These are phyloP conservation scores for Lepidocolaptes lacrymiger DNA, from an alignment of 2,797 vertebrate genomes.

Conservation along the genomic window DNA sequence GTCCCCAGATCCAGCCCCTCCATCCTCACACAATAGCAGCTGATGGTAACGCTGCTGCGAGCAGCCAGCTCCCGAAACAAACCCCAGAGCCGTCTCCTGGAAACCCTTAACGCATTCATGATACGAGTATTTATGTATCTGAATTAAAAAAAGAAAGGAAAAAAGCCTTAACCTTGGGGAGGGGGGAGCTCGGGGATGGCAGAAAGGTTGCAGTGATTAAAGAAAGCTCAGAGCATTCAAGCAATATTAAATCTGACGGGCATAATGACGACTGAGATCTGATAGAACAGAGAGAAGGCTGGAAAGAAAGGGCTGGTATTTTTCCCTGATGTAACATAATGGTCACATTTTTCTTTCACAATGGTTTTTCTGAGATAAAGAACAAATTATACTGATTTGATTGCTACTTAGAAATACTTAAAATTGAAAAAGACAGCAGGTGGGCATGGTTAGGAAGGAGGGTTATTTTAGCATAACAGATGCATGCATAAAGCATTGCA, in stretches of 20 bases:
- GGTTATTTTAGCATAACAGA: slow-evolving; percentile 85
- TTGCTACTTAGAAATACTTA: slow-evolving; percentile 87
- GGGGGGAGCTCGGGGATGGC: slow-evolving; percentile 60
- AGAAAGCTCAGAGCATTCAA: slow-evolving; percentile 76
- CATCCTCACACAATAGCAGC: slow-evolving; percentile 31
- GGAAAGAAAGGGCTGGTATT: slow-evolving; percentile 82
- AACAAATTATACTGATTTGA: slow-evolving; percentile 87
- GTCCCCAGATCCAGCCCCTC: background rate
- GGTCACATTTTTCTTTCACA: slow-evolving; percentile 87
- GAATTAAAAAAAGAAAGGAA: slow-evolving; percentile 56
- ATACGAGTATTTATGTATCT: slow-evolving; percentile 73
- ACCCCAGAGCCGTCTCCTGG: slow-evolving; percentile 72
- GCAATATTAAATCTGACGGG: slow-evolving; percentile 79
- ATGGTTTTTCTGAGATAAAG: slow-evolving; percentile 85
- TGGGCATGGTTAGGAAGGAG: slow-evolving; percentile 81
- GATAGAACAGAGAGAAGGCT: slow-evolving; percentile 79
- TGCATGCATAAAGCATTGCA: slow-evolving; percentile 79
- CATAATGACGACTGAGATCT: slow-evolving; percentile 81
- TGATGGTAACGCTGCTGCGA: slow-evolving; percentile 45
- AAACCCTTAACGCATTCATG: slow-evolving; percentile 73
- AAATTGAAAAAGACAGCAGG: slow-evolving; percentile 87
- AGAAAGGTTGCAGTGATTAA: slow-evolving; percentile 80
- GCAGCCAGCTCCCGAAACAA: slow-evolving; percentile 50
- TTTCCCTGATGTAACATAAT: slow-evolving; percentile 85
- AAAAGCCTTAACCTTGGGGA: slow-evolving; percentile 69